Base-by-base conservation (phyloP, 2,888 invertebrate species). In the Diarsia brunnea region DNA sequence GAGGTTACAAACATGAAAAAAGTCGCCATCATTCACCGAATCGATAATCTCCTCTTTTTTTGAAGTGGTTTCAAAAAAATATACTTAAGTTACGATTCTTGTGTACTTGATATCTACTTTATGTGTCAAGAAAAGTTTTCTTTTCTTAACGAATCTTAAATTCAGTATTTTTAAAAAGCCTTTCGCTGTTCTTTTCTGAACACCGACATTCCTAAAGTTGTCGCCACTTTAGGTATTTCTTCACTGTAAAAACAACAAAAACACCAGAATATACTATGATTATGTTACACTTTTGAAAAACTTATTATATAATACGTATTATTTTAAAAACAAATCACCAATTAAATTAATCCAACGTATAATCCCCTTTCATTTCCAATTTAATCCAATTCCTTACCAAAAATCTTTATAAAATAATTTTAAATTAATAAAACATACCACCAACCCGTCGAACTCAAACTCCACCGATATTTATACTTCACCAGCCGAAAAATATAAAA, bases 401-500 rank as follows among this genome's bases (percentile, higher is more conserved):
- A n/a, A 19, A 67, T 82, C 75, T 61, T n/a, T 68, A 69, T 70
- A 67, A 65, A 85, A n/a, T n/a, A n/a, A n/a, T n/a, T n/a, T n/a
- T n/a, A n/a, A n/a, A 84, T 87, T 86, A 81, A 84, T 86, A 85
- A 85, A 78, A 76, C 73, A 80, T 82, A 75, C 72, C 43, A 78
- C 67, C 64, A 64, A 73, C n/a, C 63, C 69, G 47, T 79, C 55
- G 38, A 79, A 73, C 75, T 65, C 77, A 86, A 86, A 84, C 80
- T 83, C 60, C 60, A 21, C 63, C 78, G 67, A 84, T 86, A 85
- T 90, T 87, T 88, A 8, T 38, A 88, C 83, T 72, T 75, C 76
- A 70, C 81, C 72, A 64, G 61, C 69, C 71, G 49, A 21, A 74
- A 85, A 80, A 89, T 89, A 87, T 89, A 87, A 90, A 90, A 88